Conservation (phyloP, 2,888 invertebrate genomes). For the Lobophora halterata region DNA sequence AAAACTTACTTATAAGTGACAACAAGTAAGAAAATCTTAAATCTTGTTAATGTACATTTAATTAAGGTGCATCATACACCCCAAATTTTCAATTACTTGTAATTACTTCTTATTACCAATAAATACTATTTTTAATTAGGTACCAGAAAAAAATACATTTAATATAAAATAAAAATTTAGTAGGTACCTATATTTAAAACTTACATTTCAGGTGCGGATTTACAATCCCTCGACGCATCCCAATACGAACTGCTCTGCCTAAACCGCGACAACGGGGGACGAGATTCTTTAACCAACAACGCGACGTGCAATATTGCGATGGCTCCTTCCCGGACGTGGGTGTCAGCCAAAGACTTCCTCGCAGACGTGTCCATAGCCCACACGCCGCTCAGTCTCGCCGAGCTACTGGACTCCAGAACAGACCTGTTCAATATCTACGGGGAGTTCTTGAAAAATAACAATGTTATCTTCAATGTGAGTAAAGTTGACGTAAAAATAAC, state of each 20-base stretch:
- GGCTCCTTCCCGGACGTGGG: constrained; percentile 81
- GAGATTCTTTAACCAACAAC: constrained; percentile 75
- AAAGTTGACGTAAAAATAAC: background rate
- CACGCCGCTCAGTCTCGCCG: constrained; percentile 81
- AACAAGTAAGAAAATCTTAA: too few relatives aligned
- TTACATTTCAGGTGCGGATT: constrained; percentile 77
- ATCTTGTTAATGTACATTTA: too few relatives aligned
- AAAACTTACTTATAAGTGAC: background rate
- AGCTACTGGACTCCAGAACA: constrained; percentile 75
- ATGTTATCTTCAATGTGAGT: constrained; percentile 74
- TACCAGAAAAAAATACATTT: too few relatives aligned
- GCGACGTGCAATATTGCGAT: constrained; percentile 82
- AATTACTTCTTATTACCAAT: too few relatives aligned
- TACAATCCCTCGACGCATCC: constrained; percentile 69
- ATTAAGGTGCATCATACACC: too few relatives aligned
- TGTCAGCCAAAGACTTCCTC: constrained; percentile 70
- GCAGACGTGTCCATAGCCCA: constrained; percentile 83
- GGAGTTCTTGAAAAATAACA: constrained; percentile 73
- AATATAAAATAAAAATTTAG: too few relatives aligned
- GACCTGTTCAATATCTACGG: constrained; percentile 85
- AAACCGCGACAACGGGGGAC: constrained; percentile 72
- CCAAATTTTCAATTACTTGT: too few relatives aligned
- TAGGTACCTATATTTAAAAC: too few relatives aligned
- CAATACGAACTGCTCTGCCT: constrained; percentile 84
- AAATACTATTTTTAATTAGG: too few relatives aligned